phyloP scores from a whole-genome alignment of 64 coral and sea anemone genomes.

The Montipora foliosa region DNA sequence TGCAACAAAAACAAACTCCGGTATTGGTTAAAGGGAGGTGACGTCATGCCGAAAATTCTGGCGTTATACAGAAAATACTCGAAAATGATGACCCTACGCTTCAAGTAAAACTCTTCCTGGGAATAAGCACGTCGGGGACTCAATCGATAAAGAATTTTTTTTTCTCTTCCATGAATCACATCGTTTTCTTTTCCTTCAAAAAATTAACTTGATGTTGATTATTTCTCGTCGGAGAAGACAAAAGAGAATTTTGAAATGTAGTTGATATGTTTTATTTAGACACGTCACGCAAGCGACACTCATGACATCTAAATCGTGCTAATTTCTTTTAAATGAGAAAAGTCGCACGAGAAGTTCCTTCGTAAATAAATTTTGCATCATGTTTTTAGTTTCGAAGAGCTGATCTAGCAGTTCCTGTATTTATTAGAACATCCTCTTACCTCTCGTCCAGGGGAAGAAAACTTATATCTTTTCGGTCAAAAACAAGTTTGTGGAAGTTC shows the following conservation, averaged over 20 bases:
- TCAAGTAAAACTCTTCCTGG: not conserved
- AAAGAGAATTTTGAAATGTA: too few relatives aligned
- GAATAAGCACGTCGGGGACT: not conserved
- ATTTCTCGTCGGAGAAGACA: too few relatives aligned
- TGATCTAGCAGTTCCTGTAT: not conserved
- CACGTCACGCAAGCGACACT: too few relatives aligned
- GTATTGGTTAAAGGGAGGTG: not conserved
- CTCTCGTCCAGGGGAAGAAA: not conserved
- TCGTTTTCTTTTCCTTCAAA: too few relatives aligned
- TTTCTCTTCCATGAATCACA: not conserved
- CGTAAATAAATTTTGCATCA: not conserved
- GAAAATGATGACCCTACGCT: not conserved
- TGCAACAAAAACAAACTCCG: not conserved
- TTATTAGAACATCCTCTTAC: not conserved
- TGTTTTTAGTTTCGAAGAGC: not conserved
- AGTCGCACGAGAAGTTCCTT: too few relatives aligned
- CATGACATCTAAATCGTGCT: too few relatives aligned
- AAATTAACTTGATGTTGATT: too few relatives aligned
- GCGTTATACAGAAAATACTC: conserved; percentile 13
- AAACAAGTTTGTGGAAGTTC: not conserved
- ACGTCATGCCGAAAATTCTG: conserved; percentile 31
- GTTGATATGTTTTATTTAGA: too few relatives aligned
- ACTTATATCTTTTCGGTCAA: not conserved
- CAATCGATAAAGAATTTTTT: not conserved
- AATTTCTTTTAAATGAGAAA: too few relatives aligned